A percentile compares a stretch with the other conserved stretches of the same genome.
Evolutionary conservation across 2,888 invertebrate species (phyloP).

Genomic region (Caenorhabditis sp.): DNA sequence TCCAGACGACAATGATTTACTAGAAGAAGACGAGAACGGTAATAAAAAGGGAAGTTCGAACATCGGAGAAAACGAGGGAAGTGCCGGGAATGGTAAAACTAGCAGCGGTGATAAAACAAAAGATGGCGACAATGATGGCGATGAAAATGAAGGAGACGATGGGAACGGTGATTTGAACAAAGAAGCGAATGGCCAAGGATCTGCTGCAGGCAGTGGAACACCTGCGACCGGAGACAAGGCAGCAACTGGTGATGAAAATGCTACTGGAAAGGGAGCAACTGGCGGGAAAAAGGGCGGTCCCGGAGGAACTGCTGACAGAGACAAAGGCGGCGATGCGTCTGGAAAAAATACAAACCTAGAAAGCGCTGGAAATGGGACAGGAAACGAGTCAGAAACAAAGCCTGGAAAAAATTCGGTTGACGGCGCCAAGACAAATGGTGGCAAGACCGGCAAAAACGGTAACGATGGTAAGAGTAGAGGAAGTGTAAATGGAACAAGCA

Average conservation of each 20-base stretch:
- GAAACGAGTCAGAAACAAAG: not conserved
- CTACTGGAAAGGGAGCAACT: not conserved
- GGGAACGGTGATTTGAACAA: not conserved
- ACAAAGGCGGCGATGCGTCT: not conserved
- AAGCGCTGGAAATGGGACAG: not conserved
- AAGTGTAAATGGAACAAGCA: constrained; percentile 4
- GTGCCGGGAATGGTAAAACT: constrained; percentile 2
- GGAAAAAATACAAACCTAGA: not conserved
- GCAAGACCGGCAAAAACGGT: no score
- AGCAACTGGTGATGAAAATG: no score
- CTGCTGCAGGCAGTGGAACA: no score
- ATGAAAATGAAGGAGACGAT: not conserved
- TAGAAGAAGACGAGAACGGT: constrained; percentile 42
- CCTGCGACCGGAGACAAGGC: no score
- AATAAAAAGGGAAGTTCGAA: constrained; percentile 1
- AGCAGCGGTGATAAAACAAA: not conserved
- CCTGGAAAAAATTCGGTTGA: no score
- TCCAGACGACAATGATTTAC: constrained; percentile 44
- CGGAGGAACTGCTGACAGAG: no score
- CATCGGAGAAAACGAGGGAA: constrained; percentile 16
- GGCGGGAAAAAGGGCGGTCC: no score
- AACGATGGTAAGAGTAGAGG: no score
- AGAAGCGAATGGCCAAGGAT: no score
- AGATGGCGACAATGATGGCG: not conserved
- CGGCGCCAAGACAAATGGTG: no score